Evolutionary conservation across 2,797 vertebrate genomes (phyloP), one percentile per base, ranked within the genome.

Genomic region (Pygocentrus nattereri): DNA sequence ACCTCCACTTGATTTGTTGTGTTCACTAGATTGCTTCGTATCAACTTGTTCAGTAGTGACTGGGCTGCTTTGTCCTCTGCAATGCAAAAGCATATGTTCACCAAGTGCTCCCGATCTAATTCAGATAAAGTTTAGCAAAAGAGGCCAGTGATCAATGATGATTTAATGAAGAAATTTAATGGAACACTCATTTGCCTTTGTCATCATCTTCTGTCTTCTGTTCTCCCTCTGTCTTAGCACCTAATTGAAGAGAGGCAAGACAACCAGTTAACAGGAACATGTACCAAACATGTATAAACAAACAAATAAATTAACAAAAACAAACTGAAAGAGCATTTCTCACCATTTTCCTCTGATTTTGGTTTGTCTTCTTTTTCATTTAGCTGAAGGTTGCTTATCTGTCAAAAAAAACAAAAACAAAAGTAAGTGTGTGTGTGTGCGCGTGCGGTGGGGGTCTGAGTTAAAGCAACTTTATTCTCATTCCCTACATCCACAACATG

Each of bases 1-100:
- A 99, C 98, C 91, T 99, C 98, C 85, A 99, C 98, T 87, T 99
- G 96, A 81, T 99, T 97, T 0, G 96, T 98, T 19, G 95, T 98
- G 88, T 97, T 97, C 0, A 99, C 97, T 49, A 99, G 91, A 93
- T 98, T 99, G 89, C 94, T 99, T 62, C 98, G 94, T 58, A 99
- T 99, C 59, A 99, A 89, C 85, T 99, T 99, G 90, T 99, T 99
- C 76, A 99, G 84, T 50, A 99, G 85, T 0, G 98, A 99, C 92
- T 99, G 97, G 18, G 97, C 96, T 0, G 98, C 98, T 92, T 95
- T 96, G 92, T 99, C 97, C 34, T 98, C 97, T 99, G 91, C 76
- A 82, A 72, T 18, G 80, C 79, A 31, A 0, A 80, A 1, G 25
- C 18, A 73, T 0, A 13, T 6, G 19, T 4, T 41, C 18, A 23